Base-by-base conservation (phyloP, 1,140 invertebrate genomes). In the Carposina sasakii region DNA sequence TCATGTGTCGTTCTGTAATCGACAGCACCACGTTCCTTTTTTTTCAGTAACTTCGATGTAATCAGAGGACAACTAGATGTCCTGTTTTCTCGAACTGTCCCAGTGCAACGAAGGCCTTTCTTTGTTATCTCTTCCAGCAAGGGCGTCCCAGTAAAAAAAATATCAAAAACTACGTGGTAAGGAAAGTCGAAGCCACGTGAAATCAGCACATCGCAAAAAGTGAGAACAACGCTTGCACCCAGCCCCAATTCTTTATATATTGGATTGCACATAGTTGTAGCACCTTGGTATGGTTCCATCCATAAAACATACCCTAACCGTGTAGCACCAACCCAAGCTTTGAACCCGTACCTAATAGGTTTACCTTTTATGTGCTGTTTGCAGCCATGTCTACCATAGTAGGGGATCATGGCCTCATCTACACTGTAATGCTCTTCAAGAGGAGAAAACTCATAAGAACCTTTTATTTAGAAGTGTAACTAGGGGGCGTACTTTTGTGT, bases 381-480 rank as follows among this genome's bases (percentile, higher is more conserved):
- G 34, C 60, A 70, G 37, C 59, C 64, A 65, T 88, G 81, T 58
- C 67, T 62, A 41, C 84, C 86, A 76, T 77, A 86, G 60, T 86
- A 87, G 42, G 76, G 77, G 21, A 87, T 71, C 84, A 87, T 87
- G 52, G 69, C 59, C 66, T 87, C 86, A 76, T 87, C 82, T 50
- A 87, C 71, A 30, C 74, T 78, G 48, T 78, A 63, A 53, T 76
- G 55, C 45, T 63, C 53, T 56, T 67, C 54, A 62, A 74, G 66
- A 57, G 81, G 67, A 42, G 67, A 67, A 67, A 69, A 71, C 59
- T 73, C 63, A n/a, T 45, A 75, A 60, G 57, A 66, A 70, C 61
- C 63, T 82, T 59, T 71, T 55, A 70, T 84, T 78, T 55, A 68
- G 57, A 51, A 60, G 45, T 57, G 52, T 57, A 48, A 66, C 45